phyloP scores from a whole-genome alignment of 2,113 vertebrate genomes.

The Sorex araneus region DNA sequence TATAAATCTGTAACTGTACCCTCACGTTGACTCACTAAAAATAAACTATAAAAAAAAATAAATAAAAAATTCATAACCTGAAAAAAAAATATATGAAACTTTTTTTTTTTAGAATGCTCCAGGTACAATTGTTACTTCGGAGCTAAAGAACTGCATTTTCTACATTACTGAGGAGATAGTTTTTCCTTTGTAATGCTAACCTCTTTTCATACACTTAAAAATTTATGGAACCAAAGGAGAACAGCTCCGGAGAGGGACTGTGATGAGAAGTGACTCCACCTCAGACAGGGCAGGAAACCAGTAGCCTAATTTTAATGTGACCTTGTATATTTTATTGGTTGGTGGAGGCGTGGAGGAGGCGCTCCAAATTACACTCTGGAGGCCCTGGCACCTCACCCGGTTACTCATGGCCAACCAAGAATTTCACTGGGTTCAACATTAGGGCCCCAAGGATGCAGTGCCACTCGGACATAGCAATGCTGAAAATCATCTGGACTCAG shows the following conservation, averaged over 20 bases:
- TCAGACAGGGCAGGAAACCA: neutral
- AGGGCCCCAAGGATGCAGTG: too few species aligned
- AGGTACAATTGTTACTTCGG: slow-evolving; percentile 15
- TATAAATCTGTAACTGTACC: too few species aligned
- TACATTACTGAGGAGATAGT: neutral
- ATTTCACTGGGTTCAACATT: too few species aligned
- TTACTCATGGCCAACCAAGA: too few species aligned
- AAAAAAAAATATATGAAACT: neutral
- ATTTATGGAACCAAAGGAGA: neutral
- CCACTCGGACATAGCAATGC: too few species aligned
- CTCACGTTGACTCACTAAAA: too few species aligned
- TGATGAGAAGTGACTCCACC: neutral
- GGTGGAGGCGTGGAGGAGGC: too few species aligned
- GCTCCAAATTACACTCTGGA: too few species aligned
- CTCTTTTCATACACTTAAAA: neutral
- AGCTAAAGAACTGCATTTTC: slow-evolving; percentile 20
- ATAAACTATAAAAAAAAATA: too few species aligned
- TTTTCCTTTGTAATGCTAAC: neutral
- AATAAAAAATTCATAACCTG: too few species aligned
- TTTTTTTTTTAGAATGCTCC: slow-evolving; percentile 16
- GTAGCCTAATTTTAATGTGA: slow-evolving; percentile 46
- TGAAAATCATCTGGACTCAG: too few species aligned
- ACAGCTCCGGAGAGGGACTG: fast-evolving
- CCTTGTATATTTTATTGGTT: slow-evolving; percentile 10
- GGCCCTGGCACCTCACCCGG: too few species aligned